These are phyloP conservation scores for Onthophagus sagittarius DNA, from an alignment of 2,888 invertebrate species.

Conservation along the genomic window DNA sequence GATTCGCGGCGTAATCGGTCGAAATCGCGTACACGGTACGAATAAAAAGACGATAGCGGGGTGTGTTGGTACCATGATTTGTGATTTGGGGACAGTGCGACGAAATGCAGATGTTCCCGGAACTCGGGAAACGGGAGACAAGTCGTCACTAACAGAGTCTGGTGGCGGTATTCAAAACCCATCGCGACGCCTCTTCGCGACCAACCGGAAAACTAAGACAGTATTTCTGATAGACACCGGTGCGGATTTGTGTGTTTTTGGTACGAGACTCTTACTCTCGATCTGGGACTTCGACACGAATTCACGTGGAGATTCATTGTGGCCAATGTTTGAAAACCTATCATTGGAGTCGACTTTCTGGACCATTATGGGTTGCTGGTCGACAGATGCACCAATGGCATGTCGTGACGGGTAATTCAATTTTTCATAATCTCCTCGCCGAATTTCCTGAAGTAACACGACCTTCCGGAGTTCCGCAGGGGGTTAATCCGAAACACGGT, in stretches of 20 bases:
- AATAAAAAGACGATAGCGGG: neutral
- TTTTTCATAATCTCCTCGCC: neutral
- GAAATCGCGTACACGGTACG: neutral
- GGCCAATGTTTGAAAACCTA: neutral
- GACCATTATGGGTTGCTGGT: neutral
- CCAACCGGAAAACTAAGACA: constrained; percentile 14
- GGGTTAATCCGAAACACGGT: constrained; percentile 1
- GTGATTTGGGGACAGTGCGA: constrained; percentile 18
- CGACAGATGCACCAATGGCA: neutral
- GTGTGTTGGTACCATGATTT: constrained; percentile 27
- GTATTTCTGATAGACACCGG: constrained; percentile 23
- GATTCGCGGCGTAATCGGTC: neutral
- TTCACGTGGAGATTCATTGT: constrained; percentile 12
- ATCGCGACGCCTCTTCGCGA: constrained; percentile 22
- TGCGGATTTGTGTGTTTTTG: constrained; percentile 23
- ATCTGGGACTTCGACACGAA: constrained; percentile 11
- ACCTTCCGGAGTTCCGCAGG: neutral
- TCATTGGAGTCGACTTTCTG: neutral
- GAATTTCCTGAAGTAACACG: neutral
- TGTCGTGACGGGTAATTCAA: neutral
- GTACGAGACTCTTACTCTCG: constrained; percentile 9
- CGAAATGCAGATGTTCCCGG: constrained; percentile 14
- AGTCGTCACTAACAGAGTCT: neutral
- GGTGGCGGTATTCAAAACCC: neutral
- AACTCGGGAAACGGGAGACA: neutral